Evolutionary conservation across 2,888 invertebrate genomes (phyloP), one percentile per base, ranked within the genome.

Genomic region (Polydesmus complanatus): DNA sequence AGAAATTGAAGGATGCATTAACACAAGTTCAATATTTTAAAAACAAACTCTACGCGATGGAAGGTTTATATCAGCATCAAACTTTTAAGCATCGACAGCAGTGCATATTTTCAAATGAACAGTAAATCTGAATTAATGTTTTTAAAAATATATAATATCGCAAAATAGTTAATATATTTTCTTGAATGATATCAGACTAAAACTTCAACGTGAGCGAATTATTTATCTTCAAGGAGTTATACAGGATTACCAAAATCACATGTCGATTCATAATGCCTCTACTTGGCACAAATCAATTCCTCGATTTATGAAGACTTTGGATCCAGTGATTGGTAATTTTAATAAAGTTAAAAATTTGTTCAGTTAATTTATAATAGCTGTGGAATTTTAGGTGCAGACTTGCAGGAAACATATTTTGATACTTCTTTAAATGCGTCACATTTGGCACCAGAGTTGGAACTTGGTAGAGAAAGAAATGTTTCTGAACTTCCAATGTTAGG

Each of bases 401-500:
- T 19, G 22, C 52, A 52, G n/a, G 52, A 52, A 52, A 52, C 22
- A 8, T 52, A 52, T 52, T 52, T 52, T n/a, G 52, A 52, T n/a
- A 52, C 52, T 8, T 52, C 52, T 11, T n/a, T 52, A 52, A 52
- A 22, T 52, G 52, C 52, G 5, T 11, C 52, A 22, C 52, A 52
- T 3, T 22, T 52, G 19, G 21, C 52, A 11, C 52, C 52, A 52
- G 52, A 52, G 22, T 52, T 52, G 52, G 21, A 52, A 52, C 52
- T 52, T 11, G 52, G 52, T n/a, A 14, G 14, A 8, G 8, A 37
- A 37, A 8, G 5, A 14, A 37, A 37, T 14, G 37, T 37, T 37
- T 8, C 5, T 8, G 37, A 5, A 8, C 14, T 37, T 5, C n/a
- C n/a, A n/a, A n/a, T n/a, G n/a, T n/a, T n/a, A n/a, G n/a, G n/a